Evolutionary conservation across 2,797 vertebrate species (phyloP), one percentile per base, ranked within the genome.

Genomic region (Bradypodion ventrale): DNA sequence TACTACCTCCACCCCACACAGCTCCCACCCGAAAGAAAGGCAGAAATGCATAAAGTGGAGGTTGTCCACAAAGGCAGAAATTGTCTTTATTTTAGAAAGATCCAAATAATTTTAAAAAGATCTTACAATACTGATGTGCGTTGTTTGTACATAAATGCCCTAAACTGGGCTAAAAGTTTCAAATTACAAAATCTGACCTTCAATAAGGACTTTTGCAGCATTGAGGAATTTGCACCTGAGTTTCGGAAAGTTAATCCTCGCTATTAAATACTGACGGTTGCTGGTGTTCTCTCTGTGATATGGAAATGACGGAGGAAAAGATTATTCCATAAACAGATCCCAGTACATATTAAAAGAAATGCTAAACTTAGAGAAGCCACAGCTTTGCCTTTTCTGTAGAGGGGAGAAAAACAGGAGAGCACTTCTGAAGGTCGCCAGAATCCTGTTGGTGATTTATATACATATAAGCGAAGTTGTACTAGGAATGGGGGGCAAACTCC

Each of bases 41-140:
- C 35, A 59, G 23, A 69, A 62, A n/a, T 2, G 35, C n/a, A n/a
- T n/a, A n/a, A n/a, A n/a, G n/a, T 35, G n/a, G 56, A 2, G 6
- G n/a, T 62, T 75, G 69, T 23, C 52, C 65, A 25, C 37, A 80
- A 74, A 29, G 21, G 65, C 13, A 59, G 37, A 4, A 44, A 65
- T 12, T 19, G 8, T 8, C 32, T 92, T 91, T 93, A 92, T 91
- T 93, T 87, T 93, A 93, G 85, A 94, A 94, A 94, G 86, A 70
- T 93, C 88, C 80, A 93, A 94, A 93, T 92, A 92, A 63, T 15
- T 73, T 78, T 88, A 85, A 59, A 83, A 94, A 88, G 88, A 72
- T 91, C 23, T 76, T 66, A 70, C 79, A 69, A 83, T 78, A 82
- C 59, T 78, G 75, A 27, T 78, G 59, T 3, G 65, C 89, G 63